Conservation (phyloP, 2,113 vertebrate species). For the Lontra canadensis region DNA sequence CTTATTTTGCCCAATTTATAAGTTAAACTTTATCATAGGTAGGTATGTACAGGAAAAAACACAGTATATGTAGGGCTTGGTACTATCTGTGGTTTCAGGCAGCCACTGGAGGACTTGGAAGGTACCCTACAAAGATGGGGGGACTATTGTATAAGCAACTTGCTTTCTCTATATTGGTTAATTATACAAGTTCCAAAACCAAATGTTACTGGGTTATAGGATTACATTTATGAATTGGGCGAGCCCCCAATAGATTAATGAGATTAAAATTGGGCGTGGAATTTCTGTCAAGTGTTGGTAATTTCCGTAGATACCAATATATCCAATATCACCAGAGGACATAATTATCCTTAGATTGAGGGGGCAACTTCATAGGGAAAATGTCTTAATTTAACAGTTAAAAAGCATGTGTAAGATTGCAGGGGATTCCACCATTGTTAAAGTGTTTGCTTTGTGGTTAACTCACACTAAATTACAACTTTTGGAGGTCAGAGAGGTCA, state of each 20-base stretch:
- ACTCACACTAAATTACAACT: not conserved
- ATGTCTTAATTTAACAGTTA: not conserved
- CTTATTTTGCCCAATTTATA: not conserved
- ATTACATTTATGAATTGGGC: not conserved
- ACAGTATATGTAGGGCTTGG: not conserved
- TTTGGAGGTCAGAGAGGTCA: not conserved
- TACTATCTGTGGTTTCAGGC: not conserved
- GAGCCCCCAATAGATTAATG: not conserved
- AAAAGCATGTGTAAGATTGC: not conserved
- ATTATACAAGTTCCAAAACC: not conserved
- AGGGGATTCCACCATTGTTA: not conserved
- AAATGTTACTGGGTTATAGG: not conserved
- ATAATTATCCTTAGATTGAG: not conserved
- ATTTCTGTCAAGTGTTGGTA: not conserved
- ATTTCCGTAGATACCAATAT: not conserved
- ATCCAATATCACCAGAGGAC: not conserved
- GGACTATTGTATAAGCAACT: not conserved
- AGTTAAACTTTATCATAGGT: not conserved
- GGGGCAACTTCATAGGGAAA: not conserved
- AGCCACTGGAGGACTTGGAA: not conserved
- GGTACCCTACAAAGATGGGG: not conserved
- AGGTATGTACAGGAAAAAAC: not conserved
- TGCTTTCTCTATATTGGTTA: not conserved
- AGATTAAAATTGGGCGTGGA: not conserved
- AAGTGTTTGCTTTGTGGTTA: constrained; percentile 5